Evolutionary conservation across 2,113 vertebrate genomes (phyloP), one percentile per base, ranked within the genome.

Genomic region (Rhipidura dahli): DNA sequence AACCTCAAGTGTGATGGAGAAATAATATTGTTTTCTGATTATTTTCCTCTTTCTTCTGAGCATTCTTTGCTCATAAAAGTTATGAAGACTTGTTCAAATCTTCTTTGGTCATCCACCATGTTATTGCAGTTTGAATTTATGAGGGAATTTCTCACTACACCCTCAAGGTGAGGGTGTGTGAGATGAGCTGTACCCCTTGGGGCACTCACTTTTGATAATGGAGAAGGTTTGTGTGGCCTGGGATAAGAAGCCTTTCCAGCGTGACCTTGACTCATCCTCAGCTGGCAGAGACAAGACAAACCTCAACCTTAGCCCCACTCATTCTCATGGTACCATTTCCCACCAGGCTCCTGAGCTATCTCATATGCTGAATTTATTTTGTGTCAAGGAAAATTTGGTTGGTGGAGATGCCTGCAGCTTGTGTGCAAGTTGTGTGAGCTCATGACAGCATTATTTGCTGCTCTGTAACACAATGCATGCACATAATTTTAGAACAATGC

Each of bases 261-360:
- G 6, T 51, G 49, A 73, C 42, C 13, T 85, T 50, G 78, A 23
- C 17, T 70, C 4, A 5, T 50, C 13, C 10, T 50, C 35, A 37
- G 8, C 26, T 59, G 44, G 5, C 49, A 66, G 33, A 91, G 14
- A n/a, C 2, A 77, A 78, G 7, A 35, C 4, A 90, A 75, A 19
- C 23, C 39, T 84, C 28, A 50, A 0, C 23, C 10, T 82, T 35
- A 7, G 0, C 13, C 21, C 45, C 3, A 1, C 22, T 24, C 19
- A 51, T 28, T 31, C 12, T 31, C 8, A 0, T 12, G 13, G 27
- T 44, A n/a, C 17, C 22, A 9, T 65, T 79, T 88, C 60, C 51
- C 56, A 57, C 18, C 45, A 42, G n/a, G 14, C 4, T 73, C 60
- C 42, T 60, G n/a, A 79, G 60, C 20, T 54, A 15, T 18, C 17